A percentile compares a stretch with the other conserved stretches of the same genome.
Evolutionary conservation across 2,113 vertebrate species (phyloP).

Genomic region (Hemibagrus wyckioides): DNA sequence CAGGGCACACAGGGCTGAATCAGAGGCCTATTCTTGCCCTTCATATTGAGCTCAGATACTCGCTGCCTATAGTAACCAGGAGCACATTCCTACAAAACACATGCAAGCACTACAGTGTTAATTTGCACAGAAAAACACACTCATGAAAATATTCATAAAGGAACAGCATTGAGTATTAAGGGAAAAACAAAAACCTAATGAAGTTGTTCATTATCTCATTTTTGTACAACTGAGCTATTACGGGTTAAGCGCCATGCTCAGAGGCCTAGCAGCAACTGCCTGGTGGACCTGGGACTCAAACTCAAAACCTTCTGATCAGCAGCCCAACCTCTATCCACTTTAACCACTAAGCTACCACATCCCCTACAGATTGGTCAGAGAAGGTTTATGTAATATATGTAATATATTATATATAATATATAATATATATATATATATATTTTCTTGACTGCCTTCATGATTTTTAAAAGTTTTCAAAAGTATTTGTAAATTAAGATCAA

Average conservation of each 20-base stretch:
- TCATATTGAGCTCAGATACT: constrained; percentile 59
- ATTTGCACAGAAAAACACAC: background rate
- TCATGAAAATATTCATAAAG: background rate
- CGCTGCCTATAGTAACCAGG: constrained; percentile 80
- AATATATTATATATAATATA: too few relatives aligned
- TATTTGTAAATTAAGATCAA: background rate
- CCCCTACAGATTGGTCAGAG: too few relatives aligned
- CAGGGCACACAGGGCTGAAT: constrained; percentile 81
- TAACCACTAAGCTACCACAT: too few relatives aligned
- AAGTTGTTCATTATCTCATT: background rate
- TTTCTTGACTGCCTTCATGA: background rate
- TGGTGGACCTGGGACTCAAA: too few relatives aligned
- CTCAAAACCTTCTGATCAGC: too few relatives aligned
- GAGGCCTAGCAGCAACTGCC: too few relatives aligned
- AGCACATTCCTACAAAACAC: constrained; percentile 80
- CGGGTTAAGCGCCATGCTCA: too few relatives aligned
- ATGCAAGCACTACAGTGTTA: background rate
- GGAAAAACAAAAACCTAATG: background rate
- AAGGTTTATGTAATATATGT: background rate
- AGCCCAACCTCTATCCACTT: too few relatives aligned
- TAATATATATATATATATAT: too few relatives aligned
- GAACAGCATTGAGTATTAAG: background rate
- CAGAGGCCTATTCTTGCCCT: constrained; percentile 49
- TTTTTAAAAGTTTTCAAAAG: background rate
- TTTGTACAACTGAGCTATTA: too few relatives aligned